Evolutionary conservation across 2,113 vertebrate species (phyloP).

Genomic region (Alexandromys fortis): DNA sequence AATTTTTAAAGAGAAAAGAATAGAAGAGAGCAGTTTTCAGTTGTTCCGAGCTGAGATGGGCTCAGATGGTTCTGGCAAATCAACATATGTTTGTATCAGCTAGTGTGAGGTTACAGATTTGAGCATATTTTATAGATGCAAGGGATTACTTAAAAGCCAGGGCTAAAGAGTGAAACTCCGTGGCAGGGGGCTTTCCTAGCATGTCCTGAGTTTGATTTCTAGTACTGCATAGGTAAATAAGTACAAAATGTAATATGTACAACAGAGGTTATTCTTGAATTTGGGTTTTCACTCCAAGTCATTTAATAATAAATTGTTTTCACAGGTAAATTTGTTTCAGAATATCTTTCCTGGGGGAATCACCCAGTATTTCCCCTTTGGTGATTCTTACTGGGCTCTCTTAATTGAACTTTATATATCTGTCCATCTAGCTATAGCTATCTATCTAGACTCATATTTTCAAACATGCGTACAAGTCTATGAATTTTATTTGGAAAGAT

Average conservation of each 20-base stretch:
- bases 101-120: conserved; percentile 24
- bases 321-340: conserved; percentile 8
- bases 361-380: background rate
- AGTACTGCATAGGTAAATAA: background rate
- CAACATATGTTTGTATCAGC: conserved; percentile 6
- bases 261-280: conserved; percentile 9
- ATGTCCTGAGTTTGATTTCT: background rate
- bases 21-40: background rate
- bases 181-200: background rate
- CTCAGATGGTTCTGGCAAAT: background rate
- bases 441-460: background rate
- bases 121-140: conserved; percentile 33
- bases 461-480: background rate
- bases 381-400: conserved; percentile 12
- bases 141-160: conserved; percentile 33
- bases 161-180: background rate
- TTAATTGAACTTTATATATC: background rate
- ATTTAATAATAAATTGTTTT: conserved; percentile 44
- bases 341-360: conserved; percentile 1
- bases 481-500: conserved; percentile 23
- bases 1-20: background rate
- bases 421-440: background rate
- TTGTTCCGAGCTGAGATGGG: background rate
- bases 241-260: background rate
- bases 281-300: conserved; percentile 39